phyloP scores from a whole-genome alignment of 2,797 vertebrate species.

The Enteromius unitaeniatus region DNA sequence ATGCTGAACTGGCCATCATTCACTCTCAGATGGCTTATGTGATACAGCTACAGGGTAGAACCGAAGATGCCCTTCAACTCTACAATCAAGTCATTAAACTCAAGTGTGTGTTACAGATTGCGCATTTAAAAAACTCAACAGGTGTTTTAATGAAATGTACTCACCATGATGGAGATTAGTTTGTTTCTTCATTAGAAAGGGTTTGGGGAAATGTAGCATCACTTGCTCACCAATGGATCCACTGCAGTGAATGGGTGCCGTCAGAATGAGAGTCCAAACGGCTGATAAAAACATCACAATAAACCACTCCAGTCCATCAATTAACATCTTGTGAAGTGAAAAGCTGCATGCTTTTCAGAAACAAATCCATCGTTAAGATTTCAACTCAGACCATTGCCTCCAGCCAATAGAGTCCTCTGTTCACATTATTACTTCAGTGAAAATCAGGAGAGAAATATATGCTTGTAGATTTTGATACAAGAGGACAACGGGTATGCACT shows the following conservation, averaged over 20 bases:
- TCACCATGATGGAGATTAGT: neutral
- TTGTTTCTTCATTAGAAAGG: neutral
- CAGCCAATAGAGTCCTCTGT: neutral
- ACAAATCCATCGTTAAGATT: neutral
- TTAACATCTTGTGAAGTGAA: neutral
- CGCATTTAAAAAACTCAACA: neutral
- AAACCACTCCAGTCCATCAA: neutral
- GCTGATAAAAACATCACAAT: neutral
- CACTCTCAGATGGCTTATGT: conserved; percentile 98
- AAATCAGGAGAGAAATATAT: neutral
- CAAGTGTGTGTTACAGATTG: conserved; percentile 83
- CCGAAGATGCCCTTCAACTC: conserved; percentile 94
- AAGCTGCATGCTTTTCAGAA: neutral
- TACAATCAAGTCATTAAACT: conserved; percentile 99
- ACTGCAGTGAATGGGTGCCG: neutral
- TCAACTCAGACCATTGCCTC: neutral
- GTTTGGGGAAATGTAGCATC: neutral
- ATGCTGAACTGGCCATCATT: conserved; percentile 94
- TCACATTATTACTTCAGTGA: neutral
- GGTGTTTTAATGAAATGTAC: neutral
- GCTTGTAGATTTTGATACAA: neutral
- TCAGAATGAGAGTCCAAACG: neutral
- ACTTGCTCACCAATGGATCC: neutral
- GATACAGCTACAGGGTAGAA: conserved; percentile 90
- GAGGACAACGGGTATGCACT: neutral